Percentiles rank a stretch among this genome's conserved stretches.
Evolutionary conservation across 2,888 invertebrate genomes (phyloP).

Genomic region (Girardia tigrina): DNA sequence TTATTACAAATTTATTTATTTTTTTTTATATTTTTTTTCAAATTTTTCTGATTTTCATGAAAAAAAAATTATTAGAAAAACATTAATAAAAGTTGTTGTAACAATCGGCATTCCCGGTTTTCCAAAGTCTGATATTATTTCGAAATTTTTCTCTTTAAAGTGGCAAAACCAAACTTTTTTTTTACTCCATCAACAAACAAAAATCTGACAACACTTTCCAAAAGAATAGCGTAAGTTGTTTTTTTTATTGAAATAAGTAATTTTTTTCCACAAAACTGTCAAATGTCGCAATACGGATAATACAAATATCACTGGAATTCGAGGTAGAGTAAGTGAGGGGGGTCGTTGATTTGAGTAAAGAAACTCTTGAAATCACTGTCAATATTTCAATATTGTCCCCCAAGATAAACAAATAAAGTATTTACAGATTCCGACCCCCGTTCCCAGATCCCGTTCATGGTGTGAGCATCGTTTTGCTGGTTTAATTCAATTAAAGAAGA

Average conservation of each 20-base stretch:
- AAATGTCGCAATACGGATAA: neutral
- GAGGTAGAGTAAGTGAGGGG: no score
- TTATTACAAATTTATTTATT: no score
- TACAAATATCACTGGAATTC: neutral
- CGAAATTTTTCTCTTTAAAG: neutral
- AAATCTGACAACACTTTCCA: neutral
- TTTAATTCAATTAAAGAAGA: neutral
- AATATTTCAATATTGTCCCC: neutral
- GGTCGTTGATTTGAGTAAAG: no score
- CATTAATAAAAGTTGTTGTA: no score
- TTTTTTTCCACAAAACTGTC: neutral
- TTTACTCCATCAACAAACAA: slow-evolving; percentile 1
- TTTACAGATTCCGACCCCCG: neutral
- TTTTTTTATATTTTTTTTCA: no score
- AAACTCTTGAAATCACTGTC: neutral
- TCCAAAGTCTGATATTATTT: neutral
- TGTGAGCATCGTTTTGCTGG: neutral
- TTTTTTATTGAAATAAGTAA: neutral
- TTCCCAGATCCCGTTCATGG: neutral
- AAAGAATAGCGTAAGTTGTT: neutral
- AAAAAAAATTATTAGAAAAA: no score
- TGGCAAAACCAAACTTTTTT: neutral
- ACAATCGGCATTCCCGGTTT: neutral
- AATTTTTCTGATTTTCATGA: no score
- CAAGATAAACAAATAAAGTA: slow-evolving; percentile 1